Percentiles rank a stretch among this genome's conserved stretches.
phyloP scores from a whole-genome alignment of 1,140 invertebrate species.

The Drosophila sp. region DNA sequence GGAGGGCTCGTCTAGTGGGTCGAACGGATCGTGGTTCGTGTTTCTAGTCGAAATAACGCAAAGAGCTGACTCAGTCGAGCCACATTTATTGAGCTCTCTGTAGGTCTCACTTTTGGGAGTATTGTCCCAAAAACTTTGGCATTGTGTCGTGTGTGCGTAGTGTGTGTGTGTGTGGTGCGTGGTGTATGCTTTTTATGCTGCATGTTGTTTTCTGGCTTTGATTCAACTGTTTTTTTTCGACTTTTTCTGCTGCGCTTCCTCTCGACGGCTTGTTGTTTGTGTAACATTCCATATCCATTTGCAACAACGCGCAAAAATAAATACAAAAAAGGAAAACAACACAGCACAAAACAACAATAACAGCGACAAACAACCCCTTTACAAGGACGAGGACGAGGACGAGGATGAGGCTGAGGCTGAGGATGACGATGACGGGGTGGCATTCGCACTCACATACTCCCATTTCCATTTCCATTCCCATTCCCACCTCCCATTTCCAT shows the following conservation, averaged over 20 bases:
- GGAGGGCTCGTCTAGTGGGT: background rate
- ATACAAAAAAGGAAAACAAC: slow-evolving; percentile 21
- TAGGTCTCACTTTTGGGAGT: slow-evolving; percentile 3
- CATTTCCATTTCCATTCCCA: background rate
- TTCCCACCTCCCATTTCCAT: slow-evolving; percentile 13
- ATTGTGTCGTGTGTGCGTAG: slow-evolving; percentile 16
- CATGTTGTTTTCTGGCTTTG: slow-evolving; percentile 43
- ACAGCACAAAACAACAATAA: slow-evolving; percentile 25
- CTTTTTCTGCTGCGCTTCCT: slow-evolving; percentile 54
- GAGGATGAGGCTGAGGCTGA: slow-evolving; percentile 6
- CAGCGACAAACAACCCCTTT: slow-evolving; percentile 68
- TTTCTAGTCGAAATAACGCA: slow-evolving; percentile 30
- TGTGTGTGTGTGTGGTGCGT: slow-evolving; percentile 11
- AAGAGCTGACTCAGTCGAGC: slow-evolving; percentile 38
- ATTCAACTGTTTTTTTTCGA: slow-evolving; percentile 43
- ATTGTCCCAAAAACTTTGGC: slow-evolving; percentile 28
- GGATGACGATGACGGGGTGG: slow-evolving; percentile 43
- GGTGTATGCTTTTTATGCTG: slow-evolving; percentile 41
- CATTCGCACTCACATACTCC: slow-evolving; percentile 33
- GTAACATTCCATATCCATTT: slow-evolving; percentile 81
- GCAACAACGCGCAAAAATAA: slow-evolving; percentile 57
- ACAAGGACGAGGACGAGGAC: slow-evolving; percentile 20
- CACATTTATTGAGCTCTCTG: background rate
- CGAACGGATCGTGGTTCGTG: background rate
- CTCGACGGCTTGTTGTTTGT: slow-evolving; percentile 63